These are phyloP conservation scores for Cepaea nemoralis DNA, from an alignment of 1,140 invertebrate species.

Conservation along the genomic window DNA sequence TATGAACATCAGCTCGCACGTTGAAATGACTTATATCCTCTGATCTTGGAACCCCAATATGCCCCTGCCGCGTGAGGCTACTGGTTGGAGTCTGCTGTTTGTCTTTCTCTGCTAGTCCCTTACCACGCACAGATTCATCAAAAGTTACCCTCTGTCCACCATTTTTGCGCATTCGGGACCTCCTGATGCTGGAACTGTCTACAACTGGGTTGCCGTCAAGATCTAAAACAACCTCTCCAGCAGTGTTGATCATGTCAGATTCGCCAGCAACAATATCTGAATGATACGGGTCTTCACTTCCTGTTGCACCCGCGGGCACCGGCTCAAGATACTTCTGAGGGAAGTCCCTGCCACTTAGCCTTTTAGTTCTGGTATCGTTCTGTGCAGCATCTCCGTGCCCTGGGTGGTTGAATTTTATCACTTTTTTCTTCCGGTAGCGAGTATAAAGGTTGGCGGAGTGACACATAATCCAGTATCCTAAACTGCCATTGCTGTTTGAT, in stretches of 20 bases:
- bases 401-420: constrained; percentile 51
- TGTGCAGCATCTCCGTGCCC: constrained; percentile 33
- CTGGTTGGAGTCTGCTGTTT: background rate
- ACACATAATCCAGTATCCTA: constrained; percentile 61
- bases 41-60: background rate
- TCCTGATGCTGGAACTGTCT: constrained; percentile 25
- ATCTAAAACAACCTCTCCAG: constrained; percentile 44
- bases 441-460: constrained; percentile 52
- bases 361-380: background rate
- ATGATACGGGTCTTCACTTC: constrained; percentile 40
- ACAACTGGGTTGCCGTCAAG: constrained; percentile 34
- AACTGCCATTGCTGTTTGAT: constrained; percentile 66
- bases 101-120: constrained; percentile 11
- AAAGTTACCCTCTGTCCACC: constrained; percentile 59
- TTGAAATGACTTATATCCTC: constrained; percentile 44
- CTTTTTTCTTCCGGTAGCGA: constrained; percentile 51
- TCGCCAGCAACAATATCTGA: constrained; percentile 50
- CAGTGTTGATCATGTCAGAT: constrained; percentile 43
- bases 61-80: constrained; percentile 17
- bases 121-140: constrained; percentile 54
- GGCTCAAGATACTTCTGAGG: constrained; percentile 36
- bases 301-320: background rate
- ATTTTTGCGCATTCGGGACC: constrained; percentile 37
- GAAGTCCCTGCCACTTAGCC: constrained; percentile 25
- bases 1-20: constrained; percentile 49